phyloP scores from a whole-genome alignment of 2,888 invertebrate genomes.

The Eupithecia abbreviata region DNA sequence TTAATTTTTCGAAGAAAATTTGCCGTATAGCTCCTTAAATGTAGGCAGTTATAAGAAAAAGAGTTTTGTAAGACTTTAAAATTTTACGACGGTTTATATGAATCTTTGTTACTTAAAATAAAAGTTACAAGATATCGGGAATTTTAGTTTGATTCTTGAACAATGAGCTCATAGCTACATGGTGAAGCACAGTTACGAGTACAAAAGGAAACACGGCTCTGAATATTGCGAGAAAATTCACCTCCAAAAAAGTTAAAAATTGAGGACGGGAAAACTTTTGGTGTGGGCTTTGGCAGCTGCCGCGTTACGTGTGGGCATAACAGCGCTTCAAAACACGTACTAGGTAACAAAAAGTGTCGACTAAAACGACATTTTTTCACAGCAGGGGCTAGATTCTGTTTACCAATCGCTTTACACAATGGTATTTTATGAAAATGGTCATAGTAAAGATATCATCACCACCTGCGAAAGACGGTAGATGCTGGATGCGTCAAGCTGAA shows the following conservation, averaged over 20 bases:
- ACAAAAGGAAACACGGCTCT: neutral
- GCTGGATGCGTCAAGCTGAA: no score
- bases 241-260: neutral
- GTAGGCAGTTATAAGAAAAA: neutral
- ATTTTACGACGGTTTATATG: neutral
- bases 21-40: neutral
- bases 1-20: no score
- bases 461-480: no score
- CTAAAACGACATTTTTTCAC: neutral
- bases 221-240: neutral
- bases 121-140: neutral
- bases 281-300: neutral
- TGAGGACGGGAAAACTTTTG: neutral
- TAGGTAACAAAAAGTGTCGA: neutral
- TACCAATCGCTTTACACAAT: neutral
- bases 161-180: no score
- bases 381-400: neutral
- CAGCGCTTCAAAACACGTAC: neutral
- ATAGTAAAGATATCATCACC: no score
- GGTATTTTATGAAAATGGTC: neutral
- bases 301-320: neutral
- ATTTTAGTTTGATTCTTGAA: no score
- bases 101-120: neutral
- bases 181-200: no score
- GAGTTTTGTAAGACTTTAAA: neutral